Percentiles rank a stretch among this genome's conserved stretches.
These are phyloP conservation scores for Tenrec ecaudatus DNA, from an alignment of 2,113 vertebrate genomes.

Conservation along the genomic window DNA sequence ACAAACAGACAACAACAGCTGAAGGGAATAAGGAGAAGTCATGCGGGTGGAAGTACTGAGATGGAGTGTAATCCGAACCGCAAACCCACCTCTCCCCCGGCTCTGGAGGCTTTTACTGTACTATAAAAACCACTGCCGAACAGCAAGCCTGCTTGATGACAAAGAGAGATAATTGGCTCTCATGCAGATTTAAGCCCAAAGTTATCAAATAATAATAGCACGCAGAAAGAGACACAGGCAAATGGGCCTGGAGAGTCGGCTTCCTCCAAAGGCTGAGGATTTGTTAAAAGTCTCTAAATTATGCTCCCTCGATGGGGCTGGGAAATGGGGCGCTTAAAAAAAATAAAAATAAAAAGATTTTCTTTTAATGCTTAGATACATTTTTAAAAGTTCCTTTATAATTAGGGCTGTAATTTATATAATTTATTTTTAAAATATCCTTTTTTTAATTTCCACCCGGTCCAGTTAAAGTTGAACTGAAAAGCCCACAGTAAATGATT, in stretches of 20 bases:
- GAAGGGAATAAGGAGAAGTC: slow-evolving; percentile 18
- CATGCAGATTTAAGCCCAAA: slow-evolving; percentile 83
- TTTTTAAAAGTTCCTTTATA: slow-evolving; percentile 81
- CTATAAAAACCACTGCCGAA: slow-evolving; percentile 74
- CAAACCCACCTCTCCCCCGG: slow-evolving; percentile 64
- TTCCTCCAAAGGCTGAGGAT: slow-evolving; percentile 78
- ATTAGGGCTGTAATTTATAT: slow-evolving; percentile 82
- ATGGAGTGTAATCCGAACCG: slow-evolving; percentile 50
- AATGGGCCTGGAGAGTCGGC: slow-evolving; percentile 80
- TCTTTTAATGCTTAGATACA: slow-evolving; percentile 82
- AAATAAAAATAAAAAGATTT: slow-evolving; percentile 64
- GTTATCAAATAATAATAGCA: slow-evolving; percentile 84
- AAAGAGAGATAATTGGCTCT: slow-evolving; percentile 83
- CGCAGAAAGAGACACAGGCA: slow-evolving; percentile 80
- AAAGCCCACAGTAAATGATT: slow-evolving; percentile 82
- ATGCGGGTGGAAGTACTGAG: slow-evolving; percentile 31
- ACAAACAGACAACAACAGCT: neutral
- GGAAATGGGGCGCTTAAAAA: slow-evolving; percentile 81
- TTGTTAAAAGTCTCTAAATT: slow-evolving; percentile 89
- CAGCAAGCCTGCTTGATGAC: slow-evolving; percentile 79
- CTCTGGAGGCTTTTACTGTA: slow-evolving; percentile 73
- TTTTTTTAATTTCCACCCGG: slow-evolving; percentile 87
- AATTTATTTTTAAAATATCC: slow-evolving; percentile 87
- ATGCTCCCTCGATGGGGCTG: slow-evolving; percentile 84
- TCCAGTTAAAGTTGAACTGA: slow-evolving; percentile 87